Evolutionary conservation across 2,888 invertebrate species (phyloP).

Genomic region (Corythucha ciliata): DNA sequence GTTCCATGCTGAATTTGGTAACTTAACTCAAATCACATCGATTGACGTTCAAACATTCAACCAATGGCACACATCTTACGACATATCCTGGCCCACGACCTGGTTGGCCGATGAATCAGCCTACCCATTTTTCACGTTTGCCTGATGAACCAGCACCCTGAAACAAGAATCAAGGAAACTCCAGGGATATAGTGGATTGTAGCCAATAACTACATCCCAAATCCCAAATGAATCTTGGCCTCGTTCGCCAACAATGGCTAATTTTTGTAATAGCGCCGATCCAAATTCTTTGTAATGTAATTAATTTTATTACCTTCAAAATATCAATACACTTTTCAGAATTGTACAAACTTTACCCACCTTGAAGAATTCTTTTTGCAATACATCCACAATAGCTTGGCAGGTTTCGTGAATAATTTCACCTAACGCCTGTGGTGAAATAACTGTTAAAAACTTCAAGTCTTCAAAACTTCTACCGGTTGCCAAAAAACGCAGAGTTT

Average conservation of each 20-base stretch:
- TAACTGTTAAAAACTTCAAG: conserved; percentile 3
- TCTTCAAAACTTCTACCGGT: conserved; percentile 5
- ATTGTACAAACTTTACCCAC: not conserved
- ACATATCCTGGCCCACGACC: conserved; percentile 10
- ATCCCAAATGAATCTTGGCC: not conserved
- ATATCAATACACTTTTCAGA: not conserved
- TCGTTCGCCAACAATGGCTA: conserved; percentile 3
- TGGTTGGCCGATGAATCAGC: conserved; percentile 10
- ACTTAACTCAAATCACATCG: conserved; percentile 9
- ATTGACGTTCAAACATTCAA: conserved; percentile 8
- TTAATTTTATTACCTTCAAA: conserved; percentile 2
- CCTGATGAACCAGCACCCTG: conserved; percentile 7
- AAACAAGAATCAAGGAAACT: conserved; percentile 1
- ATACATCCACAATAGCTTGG: conserved; percentile 12
- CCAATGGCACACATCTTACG: conserved; percentile 9
- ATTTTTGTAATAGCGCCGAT: conserved; percentile 6
- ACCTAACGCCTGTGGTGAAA: conserved; percentile 11
- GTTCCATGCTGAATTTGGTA: conserved; percentile 10
- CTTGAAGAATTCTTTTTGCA: conserved; percentile 10
- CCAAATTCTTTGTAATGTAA: conserved; percentile 5
- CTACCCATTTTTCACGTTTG: conserved; percentile 6
- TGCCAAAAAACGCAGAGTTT: conserved; percentile 7
- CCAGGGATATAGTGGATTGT: conserved; percentile 3
- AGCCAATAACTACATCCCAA: conserved; percentile 6
- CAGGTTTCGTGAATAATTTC: conserved; percentile 7